Base-by-base conservation (phyloP, 2,888 invertebrate species). In the Melanostoma scalare region DNA sequence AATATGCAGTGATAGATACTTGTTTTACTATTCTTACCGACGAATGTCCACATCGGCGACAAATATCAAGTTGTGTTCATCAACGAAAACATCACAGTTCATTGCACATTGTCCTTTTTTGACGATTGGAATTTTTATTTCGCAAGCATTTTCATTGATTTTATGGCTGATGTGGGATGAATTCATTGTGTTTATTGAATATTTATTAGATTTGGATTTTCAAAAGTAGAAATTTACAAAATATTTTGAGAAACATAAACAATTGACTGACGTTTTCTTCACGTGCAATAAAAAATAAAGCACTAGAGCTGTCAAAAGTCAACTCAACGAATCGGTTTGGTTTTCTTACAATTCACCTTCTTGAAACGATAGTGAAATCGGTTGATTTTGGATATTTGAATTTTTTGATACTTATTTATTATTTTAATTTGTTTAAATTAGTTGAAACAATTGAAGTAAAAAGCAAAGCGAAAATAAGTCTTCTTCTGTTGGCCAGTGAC, bases 41-140 rank as follows among this genome's bases (percentile, higher is more conserved):
- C 86, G 87, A 10, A 87, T 78, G 38, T 88, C 87, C 44, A 88
- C 86, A 87, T 90, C 89, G 60, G 89, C 88, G 67, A 88, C 89
- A 40, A 91, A 88, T 36, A 89, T 78, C 9, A 91, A 88, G 86
- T 88, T 86, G 75, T 88, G 85, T 60, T 90, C 89, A 42, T 89
- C 89, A 65, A 91, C 88, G 73, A 87, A 91, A 78, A 90, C 85
- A 87, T 91, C 91, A 82, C 89, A 90, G 85, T 89, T 90, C 67
- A 87, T 82, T 63, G 89, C 86, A 78, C 87, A 88, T 85, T 89
- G 87, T 68, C 88, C 87, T 86, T 86, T 86, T 77, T 86, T 86
- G 6, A 60, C 0, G 1, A 74, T 20, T 3, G 77, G 36, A 30
- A 82, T 60, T 20, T 6, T 52, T 1, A 84, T 3, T 67, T 84